Evolutionary conservation across 1,140 invertebrate genomes (phyloP).

Genomic region (Drosophila ananassae): DNA sequence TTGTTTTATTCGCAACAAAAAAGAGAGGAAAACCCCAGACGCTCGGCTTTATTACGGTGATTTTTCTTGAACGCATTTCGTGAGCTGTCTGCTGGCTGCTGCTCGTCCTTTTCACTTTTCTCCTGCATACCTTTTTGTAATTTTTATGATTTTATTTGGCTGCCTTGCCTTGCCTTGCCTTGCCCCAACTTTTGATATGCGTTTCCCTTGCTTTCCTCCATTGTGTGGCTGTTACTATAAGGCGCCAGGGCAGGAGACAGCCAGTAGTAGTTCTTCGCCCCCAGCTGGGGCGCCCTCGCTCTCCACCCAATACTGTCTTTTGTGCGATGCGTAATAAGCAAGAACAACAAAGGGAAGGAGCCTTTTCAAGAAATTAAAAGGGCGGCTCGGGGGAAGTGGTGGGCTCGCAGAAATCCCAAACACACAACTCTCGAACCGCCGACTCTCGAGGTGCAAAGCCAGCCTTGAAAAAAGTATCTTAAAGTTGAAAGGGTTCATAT

Average conservation of each 20-base stretch:
- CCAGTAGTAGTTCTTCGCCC: slow-evolving; percentile 37
- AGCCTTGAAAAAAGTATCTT: not conserved
- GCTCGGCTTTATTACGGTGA: slow-evolving; percentile 76
- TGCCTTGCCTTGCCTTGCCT: slow-evolving; percentile 10
- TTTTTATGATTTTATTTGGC: slow-evolving; percentile 80
- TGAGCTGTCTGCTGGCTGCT: slow-evolving; percentile 52
- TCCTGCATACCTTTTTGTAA: slow-evolving; percentile 73
- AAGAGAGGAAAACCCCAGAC: slow-evolving; percentile 37
- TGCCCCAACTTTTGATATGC: slow-evolving; percentile 55
- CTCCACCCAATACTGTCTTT: slow-evolving; percentile 28
- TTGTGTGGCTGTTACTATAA: slow-evolving; percentile 80
- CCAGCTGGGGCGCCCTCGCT: slow-evolving; percentile 1
- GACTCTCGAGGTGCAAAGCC: slow-evolving; percentile 32
- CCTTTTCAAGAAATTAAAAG: slow-evolving; percentile 80
- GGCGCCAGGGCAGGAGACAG: slow-evolving; percentile 18
- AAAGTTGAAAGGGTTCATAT: too few relatives aligned
- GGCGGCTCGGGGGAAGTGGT: slow-evolving; percentile 25
- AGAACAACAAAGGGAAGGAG: slow-evolving; percentile 40
- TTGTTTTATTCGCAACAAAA: slow-evolving; percentile 75
- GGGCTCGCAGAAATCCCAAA: slow-evolving; percentile 5
- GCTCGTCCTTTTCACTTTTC: slow-evolving; percentile 31
- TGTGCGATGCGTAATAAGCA: slow-evolving; percentile 63
- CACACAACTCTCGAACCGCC: slow-evolving; percentile 25
- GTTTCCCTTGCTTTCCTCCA: slow-evolving; percentile 56
- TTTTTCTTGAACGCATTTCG: slow-evolving; percentile 80